Base-by-base conservation (phyloP, 92 coral and sea anemone genomes). In the Phymanthus crucifer region DNA sequence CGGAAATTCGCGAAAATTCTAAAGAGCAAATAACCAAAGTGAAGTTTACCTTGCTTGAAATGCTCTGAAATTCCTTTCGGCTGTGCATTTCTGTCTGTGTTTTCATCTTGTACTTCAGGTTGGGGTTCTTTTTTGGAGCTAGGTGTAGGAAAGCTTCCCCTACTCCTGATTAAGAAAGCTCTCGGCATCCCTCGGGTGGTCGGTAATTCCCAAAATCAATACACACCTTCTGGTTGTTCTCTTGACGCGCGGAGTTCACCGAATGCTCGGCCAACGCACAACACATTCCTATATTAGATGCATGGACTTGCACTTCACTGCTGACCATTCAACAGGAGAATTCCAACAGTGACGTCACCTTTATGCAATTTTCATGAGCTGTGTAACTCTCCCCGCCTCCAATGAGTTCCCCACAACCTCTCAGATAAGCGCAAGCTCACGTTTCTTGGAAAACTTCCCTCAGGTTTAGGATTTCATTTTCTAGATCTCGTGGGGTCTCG, bases 311-410 rank as follows among this genome's bases (percentile, higher is more conserved):
- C 58, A 72, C 58, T 89, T 74, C 82, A 87, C 81, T 82, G 93
- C 82, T 84, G 84, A 80, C 80, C 93, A 89, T 78, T 89, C 93
- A 84, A 89, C 89, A 70, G 93, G 93, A 89, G 93, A 89, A 89
- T 89, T 89, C 93, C 93, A n/a, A 72, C 66, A 58, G 85, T 89
- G 93, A 89, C 93, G 93, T 89, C 86, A 89, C 67, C 66, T 8
- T 75, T 36, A 80, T 77, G 87, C 78, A 85, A 85, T 82, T 89
- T 84, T 65, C 82, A 72, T 84, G 82, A 77, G 82, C 36, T 82
- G 48, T 43, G 87, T 54, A 88, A 84, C 87, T 89, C 92, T 89
- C 92, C 92, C 90, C 93, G 78, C 75, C 76, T 73, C 73, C 65
- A n/a, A n/a, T n/a, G n/a, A n/a, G 27, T 64, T 36, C 80, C 72